phyloP scores from a whole-genome alignment of 1,140 invertebrate species.

The Diuraphis noxia region DNA sequence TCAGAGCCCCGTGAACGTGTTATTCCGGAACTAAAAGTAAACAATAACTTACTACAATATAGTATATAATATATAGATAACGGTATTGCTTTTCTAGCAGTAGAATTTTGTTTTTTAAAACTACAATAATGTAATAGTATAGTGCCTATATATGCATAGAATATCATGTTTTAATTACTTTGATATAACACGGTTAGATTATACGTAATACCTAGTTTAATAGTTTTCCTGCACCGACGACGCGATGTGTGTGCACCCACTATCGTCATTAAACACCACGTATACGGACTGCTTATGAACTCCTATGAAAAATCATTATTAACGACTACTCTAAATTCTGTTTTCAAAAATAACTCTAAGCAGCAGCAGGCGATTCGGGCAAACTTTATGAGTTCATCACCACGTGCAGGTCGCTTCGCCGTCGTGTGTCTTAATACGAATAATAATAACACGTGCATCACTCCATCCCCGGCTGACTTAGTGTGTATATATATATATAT shows the following conservation, averaged over 20 bases:
- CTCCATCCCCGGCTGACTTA: not conserved
- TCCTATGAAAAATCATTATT: not conserved
- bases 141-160: not conserved
- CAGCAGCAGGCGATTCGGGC: not conserved
- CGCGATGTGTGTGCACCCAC: not conserved
- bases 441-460: conserved; percentile 22
- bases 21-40: conserved; percentile 2
- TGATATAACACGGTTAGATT: not conserved
- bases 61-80: not conserved
- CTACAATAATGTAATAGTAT: not conserved
- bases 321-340: not conserved
- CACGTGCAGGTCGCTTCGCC: not conserved
- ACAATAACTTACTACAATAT: not conserved
- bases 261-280: not conserved
- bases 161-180: not conserved
- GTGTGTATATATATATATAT: not conserved
- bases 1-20: not conserved
- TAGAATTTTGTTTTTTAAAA: not conserved
- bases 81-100: not conserved
- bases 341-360: not conserved
- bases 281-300: not conserved
- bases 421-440: not conserved
- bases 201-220: not conserved
- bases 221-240: no score
- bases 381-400: conserved; percentile 7